These are phyloP conservation scores for Urocolius indicus DNA, from an alignment of 2,113 vertebrate genomes.

Conservation along the genomic window DNA sequence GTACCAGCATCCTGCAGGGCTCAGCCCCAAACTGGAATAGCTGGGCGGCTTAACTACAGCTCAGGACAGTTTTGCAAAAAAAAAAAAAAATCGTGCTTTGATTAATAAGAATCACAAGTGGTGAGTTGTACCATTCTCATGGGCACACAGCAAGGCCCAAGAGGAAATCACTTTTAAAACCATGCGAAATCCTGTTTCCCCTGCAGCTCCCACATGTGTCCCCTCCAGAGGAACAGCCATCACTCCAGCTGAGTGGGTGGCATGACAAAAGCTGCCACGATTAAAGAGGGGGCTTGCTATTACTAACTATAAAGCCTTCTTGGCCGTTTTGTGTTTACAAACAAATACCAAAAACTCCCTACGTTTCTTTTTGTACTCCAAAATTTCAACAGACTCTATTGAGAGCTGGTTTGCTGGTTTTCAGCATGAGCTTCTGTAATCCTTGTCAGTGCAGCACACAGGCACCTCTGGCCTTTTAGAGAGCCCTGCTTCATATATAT, in stretches of 20 bases:
- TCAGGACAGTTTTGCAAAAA: neutral
- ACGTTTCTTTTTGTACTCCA: neutral
- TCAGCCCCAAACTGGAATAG: neutral
- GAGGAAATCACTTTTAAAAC: neutral
- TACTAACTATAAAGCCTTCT: neutral
- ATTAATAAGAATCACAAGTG: neutral
- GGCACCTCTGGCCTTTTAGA: neutral
- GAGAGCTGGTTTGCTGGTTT: neutral
- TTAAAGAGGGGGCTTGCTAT: neutral
- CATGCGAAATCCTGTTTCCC: neutral
- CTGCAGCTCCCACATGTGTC: neutral
- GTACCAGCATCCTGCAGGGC: neutral
- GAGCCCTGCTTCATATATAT: neutral
- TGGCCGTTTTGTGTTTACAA: neutral
- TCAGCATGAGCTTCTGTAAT: neutral
- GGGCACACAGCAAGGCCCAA: neutral
- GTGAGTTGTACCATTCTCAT: neutral
- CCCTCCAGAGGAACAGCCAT: neutral
- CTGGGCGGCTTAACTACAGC: neutral
- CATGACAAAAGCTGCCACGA: neutral
- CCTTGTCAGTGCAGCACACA: neutral
- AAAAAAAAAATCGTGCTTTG: neutral
- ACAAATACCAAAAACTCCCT: neutral
- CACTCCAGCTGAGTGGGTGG: accelerated
- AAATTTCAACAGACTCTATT: neutral